Evolutionary conservation across 1,140 invertebrate species (phyloP), one percentile per base, ranked within the genome.

Genomic region (Drosophila baimaii): DNA sequence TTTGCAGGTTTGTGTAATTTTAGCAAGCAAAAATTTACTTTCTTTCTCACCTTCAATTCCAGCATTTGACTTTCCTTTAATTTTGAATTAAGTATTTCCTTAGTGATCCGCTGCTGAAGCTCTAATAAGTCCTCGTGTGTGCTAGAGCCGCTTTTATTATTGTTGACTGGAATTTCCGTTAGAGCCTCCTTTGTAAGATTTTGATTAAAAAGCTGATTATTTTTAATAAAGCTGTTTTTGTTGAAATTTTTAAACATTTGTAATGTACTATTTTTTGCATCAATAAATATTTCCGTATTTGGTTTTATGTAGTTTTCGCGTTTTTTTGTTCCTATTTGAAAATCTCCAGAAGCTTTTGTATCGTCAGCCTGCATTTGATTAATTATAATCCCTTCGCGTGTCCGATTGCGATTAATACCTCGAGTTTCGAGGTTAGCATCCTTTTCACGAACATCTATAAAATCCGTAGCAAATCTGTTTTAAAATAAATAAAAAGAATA

Each of bases 401-500:
- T 19, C 17, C 55, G 75, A 65, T 72, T 74, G 8, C 71, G 84
- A 75, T 66, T 81, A 46, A 73, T 71, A 6, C 85, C 88, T 1
- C 88, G 74, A 46, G 85, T 78, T 19, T 90, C 88, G 23, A 90
- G 93, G 92, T 94, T 95, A 81, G 94, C 94, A 94, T 95, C 97
- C 44, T 95, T 94, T 91, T 98, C 97, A 35, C 96, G 93, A 39
- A 97, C 95, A 92, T 99, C 98, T 35, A 99, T 96, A 92, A 99
- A 99, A 49, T 95, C 95, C 92, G 97, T 96, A 12, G 97, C 96
- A 92, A 99, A 99, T 92, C 96, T 97, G 90, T 58, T 46, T 35
- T 21, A 4, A 51, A 51, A 25, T 15, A 25, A 31, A 39, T 54
- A 17, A 59, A 13, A 37, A 15, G 3, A 17, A 13, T 52, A 10